These are phyloP conservation scores for Dipodomys merriami DNA, from an alignment of 2,113 vertebrate species.

Conservation along the genomic window DNA sequence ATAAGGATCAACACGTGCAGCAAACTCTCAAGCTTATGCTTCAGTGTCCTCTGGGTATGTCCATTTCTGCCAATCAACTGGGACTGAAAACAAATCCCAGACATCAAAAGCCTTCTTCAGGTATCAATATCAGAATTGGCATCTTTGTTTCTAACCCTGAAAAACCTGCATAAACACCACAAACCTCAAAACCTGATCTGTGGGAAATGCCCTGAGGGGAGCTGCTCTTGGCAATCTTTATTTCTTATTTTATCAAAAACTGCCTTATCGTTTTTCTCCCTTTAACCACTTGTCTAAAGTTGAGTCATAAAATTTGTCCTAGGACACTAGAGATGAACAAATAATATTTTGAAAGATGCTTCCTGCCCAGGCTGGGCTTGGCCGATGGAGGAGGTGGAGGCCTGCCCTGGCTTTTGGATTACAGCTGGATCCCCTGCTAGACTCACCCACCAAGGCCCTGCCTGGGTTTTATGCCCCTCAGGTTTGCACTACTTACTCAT, in stretches of 20 bases:
- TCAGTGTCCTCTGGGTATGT: background rate
- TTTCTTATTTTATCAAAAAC: background rate
- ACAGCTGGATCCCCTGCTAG: background rate
- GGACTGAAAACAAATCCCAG: background rate
- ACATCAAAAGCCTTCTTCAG: background rate
- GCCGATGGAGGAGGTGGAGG: background rate
- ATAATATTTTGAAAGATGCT: background rate
- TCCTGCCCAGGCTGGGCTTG: background rate
- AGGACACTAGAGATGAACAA: background rate
- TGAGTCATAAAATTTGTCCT: background rate
- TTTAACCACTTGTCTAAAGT: slow-evolving; percentile 21
- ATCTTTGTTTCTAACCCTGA: background rate
- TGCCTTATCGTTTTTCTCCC: slow-evolving; percentile 37
- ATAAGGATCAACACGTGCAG: background rate
- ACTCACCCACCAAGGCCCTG: background rate
- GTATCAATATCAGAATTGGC: background rate
- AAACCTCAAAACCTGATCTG: background rate
- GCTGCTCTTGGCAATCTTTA: background rate
- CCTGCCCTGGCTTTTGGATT: background rate
- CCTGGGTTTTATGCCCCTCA: background rate
- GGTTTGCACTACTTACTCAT: background rate
- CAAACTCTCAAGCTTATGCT: background rate
- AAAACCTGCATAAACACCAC: background rate
- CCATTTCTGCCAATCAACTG: background rate
- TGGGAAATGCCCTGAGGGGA: background rate